Evolutionary conservation across 2,888 invertebrate species (phyloP).

Genomic region (Diachrysia chrysitis): DNA sequence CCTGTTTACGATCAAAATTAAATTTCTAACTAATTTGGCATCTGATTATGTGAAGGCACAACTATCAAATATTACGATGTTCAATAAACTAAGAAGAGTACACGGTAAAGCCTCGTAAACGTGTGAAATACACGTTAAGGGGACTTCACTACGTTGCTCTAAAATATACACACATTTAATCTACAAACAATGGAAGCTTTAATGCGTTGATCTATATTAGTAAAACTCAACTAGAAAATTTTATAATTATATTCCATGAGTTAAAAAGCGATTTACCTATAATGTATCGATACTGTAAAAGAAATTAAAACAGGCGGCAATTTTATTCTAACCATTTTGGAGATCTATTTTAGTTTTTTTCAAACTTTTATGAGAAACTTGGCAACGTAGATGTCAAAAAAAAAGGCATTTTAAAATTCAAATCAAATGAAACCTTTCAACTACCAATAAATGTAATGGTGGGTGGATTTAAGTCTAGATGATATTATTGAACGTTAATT

Average conservation of each 20-base stretch:
- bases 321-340: background rate
- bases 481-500: too few relatives aligned
- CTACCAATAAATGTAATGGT: too few relatives aligned
- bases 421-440: too few relatives aligned
- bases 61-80: constrained; percentile 4
- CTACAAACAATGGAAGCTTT: constrained; percentile 4
- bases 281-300: background rate
- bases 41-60: background rate
- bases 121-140: background rate
- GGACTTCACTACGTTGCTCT: background rate
- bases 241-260: background rate
- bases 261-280: too few relatives aligned
- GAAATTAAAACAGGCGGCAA: background rate
- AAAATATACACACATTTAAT: background rate
- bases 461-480: too few relatives aligned
- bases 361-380: background rate
- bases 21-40: background rate
- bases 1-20: background rate
- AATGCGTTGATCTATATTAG: background rate
- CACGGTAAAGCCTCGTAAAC: constrained; percentile 1
- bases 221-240: background rate
- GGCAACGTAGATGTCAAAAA: background rate
- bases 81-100: constrained; percentile 1
- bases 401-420: too few relatives aligned
- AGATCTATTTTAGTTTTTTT: too few relatives aligned